A percentile compares a stretch with the other conserved stretches of the same genome.
phyloP scores from a whole-genome alignment of 2,888 invertebrate species.

The Philaethria dido region DNA sequence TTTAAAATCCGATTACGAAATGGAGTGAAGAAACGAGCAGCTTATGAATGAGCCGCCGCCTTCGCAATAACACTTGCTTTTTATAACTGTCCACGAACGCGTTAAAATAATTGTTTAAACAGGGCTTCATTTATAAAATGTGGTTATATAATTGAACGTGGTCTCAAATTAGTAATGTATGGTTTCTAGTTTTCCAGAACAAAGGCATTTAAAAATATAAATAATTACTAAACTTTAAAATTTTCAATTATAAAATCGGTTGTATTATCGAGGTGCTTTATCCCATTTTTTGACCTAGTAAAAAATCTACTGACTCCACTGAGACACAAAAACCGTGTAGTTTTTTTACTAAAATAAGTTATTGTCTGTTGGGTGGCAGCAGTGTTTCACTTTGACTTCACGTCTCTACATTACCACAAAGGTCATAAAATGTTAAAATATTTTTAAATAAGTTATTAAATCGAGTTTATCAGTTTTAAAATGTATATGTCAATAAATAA shows the following conservation, averaged over 20 bases:
- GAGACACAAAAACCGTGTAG: no score
- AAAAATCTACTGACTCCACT: no score
- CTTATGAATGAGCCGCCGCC: conserved; percentile 57
- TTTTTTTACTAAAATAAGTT: no score
- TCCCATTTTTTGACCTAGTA: no score
- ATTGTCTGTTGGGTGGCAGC: no score
- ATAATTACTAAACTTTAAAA: neutral
- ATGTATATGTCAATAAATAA: neutral
- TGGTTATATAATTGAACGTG: conserved; percentile 5
- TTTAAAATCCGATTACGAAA: conserved; percentile 30
- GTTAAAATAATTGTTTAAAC: conserved; percentile 76
- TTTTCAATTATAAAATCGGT: no score
- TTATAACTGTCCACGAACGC: conserved; percentile 52
- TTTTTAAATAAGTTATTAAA: no score
- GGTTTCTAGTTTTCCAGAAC: neutral
- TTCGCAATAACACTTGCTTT: conserved; percentile 52
- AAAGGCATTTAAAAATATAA: neutral
- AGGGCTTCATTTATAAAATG: conserved; percentile 54
- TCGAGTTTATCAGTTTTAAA: neutral
- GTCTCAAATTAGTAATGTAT: neutral
- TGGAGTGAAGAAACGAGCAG: conserved; percentile 27
- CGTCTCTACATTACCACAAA: no score
- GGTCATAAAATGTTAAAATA: no score
- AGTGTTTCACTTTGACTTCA: no score
- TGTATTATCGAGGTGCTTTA: no score